A percentile compares a stretch with the other conserved stretches of the same genome.
These are phyloP conservation scores for Buathra laborator DNA, from an alignment of 2,888 invertebrate species.

Conservation along the genomic window DNA sequence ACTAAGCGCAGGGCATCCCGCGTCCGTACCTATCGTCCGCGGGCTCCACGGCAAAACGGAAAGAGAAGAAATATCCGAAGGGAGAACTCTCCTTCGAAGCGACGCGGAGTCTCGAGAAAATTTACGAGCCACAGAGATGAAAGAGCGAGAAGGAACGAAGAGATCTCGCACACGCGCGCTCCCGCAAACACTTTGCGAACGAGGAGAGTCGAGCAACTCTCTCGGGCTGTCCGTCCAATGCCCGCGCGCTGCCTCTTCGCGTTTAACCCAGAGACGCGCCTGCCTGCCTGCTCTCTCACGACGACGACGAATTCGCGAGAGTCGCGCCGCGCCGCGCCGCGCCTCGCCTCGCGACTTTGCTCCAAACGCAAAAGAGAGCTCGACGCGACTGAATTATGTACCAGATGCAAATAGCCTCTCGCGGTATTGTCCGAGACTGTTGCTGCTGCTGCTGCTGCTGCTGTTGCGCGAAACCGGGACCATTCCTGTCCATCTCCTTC, in stretches of 20 bases:
- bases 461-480: slow-evolving; percentile 54
- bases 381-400: slow-evolving; percentile 81
- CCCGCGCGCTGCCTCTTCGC: neutral
- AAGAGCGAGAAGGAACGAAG: neutral
- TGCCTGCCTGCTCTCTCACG: neutral
- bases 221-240: slow-evolving; percentile 6
- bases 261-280: neutral
- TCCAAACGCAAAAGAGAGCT: slow-evolving; percentile 74
- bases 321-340: neutral
- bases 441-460: slow-evolving; percentile 51
- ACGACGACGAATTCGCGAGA: slow-evolving; percentile 44
- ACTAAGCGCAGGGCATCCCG: slow-evolving; percentile 26
- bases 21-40: neutral
- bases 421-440: slow-evolving; percentile 77
- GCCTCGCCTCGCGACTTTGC: slow-evolving; percentile 43
- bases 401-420: slow-evolving; percentile 80
- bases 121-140: slow-evolving; percentile 20
- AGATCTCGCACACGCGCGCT: slow-evolving; percentile 13
- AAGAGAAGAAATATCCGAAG: neutral
- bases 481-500: slow-evolving; percentile 43
- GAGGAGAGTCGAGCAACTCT: neutral
- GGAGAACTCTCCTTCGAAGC: neutral
- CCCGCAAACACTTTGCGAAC: neutral
- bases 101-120: slow-evolving; percentile 35
- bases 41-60: neutral